Conservation (phyloP, 2,888 invertebrate genomes). For the Hyposoter didymator region DNA sequence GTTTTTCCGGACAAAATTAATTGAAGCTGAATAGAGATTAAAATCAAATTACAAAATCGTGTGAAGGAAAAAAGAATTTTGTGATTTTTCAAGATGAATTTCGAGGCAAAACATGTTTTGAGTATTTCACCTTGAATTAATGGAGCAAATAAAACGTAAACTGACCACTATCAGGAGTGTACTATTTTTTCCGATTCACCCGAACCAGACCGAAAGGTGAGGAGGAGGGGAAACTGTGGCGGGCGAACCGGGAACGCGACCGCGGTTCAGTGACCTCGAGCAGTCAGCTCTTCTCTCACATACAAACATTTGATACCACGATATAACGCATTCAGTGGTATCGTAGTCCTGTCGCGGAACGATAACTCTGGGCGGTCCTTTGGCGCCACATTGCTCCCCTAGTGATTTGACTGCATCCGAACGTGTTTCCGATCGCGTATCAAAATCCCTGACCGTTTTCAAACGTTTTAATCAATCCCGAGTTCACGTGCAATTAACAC, state of each 20-base stretch:
- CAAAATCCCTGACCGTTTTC: not conserved
- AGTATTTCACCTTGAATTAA: not conserved
- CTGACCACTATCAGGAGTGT: not conserved
- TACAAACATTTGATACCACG: slow-evolving; percentile 52
- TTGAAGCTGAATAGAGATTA: not conserved
- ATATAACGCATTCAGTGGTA: slow-evolving; percentile 33
- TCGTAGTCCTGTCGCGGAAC: slow-evolving; percentile 34
- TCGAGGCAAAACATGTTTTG: not conserved
- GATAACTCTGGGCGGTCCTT: slow-evolving; percentile 27
- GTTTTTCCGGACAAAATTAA: not conserved
- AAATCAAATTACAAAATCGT: not conserved
- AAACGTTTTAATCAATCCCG: not conserved
- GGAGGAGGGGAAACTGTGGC: not conserved
- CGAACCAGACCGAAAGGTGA: not conserved
- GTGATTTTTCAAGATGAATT: not conserved
- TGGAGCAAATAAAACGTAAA: not conserved
- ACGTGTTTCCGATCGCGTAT: not conserved
- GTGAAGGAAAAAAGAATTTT: not conserved
- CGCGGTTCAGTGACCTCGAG: slow-evolving; percentile 80
- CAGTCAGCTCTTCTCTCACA: slow-evolving; percentile 70
- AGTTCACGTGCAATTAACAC: not conserved
- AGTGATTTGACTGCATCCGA: not conserved
- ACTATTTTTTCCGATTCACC: not conserved
- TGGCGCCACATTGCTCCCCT: slow-evolving; percentile 27
- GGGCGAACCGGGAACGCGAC: slow-evolving; percentile 71